These are phyloP conservation scores for Columbina picui DNA, from an alignment of 2,113 vertebrate species.

Conservation along the genomic window DNA sequence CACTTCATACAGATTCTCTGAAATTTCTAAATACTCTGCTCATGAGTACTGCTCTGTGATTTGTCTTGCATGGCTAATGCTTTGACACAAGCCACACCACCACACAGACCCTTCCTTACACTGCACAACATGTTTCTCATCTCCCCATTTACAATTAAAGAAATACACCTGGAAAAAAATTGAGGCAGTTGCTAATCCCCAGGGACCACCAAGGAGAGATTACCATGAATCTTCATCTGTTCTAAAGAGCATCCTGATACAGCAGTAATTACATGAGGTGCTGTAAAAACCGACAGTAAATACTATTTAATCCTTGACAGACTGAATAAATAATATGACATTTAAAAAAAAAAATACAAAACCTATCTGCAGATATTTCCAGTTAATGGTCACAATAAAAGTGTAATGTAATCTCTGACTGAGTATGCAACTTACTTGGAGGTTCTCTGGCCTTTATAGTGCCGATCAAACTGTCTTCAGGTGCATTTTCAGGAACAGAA, in stretches of 20 bases:
- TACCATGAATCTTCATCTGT: background rate
- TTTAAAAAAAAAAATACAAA: background rate
- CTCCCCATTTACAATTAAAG: background rate
- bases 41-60: background rate
- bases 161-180: background rate
- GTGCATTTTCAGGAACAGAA: conserved; percentile 81
- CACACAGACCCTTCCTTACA: background rate
- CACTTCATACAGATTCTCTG: background rate
- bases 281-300: background rate
- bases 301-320: background rate
- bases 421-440: conserved; percentile 74
- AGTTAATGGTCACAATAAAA: background rate
- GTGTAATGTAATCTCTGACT: background rate
- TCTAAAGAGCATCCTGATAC: background rate
- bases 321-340: background rate
- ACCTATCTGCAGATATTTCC: background rate
- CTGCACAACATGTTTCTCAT: background rate
- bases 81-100: background rate
- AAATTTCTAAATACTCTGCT: background rate
- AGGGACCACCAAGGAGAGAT: background rate
- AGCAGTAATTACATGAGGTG: background rate
- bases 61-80: background rate
- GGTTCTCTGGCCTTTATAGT: conserved; percentile 80
- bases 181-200: background rate
- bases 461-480: conserved; percentile 80